Base-by-base conservation (phyloP, 2,797 vertebrate species). In the Holocentrus rufus region DNA sequence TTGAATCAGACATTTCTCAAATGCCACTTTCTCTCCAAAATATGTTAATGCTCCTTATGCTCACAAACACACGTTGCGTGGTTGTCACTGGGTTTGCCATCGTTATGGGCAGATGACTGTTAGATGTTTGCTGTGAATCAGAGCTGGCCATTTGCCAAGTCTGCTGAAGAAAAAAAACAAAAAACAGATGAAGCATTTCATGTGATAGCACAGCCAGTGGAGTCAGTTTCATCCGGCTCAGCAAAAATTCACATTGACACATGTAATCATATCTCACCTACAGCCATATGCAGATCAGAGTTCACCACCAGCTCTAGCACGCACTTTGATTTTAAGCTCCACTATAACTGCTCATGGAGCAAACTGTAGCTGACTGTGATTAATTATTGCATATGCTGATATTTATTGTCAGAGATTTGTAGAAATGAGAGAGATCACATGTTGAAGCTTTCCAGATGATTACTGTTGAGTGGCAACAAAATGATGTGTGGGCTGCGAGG, bases 121-220 rank as follows among this genome's bases (percentile, higher is more conserved):
- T 74, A 52, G 58, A 79, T 30, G 52, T 15, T 25, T 82, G 88
- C 79, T 75, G 58, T 80, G 68, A 83, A 82, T 82, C 74, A 77
- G 59, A 64, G 52, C 52, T 49, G 50, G 58, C 56, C 27, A 3
- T 59, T 46, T 23, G 53, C 77, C 72, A 84, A 72, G 74, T 44
- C 27, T 66, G 36, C 63, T 60, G 67, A 67, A 71, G 56, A 67
- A 77, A 75, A 87, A 83, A 79, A 86, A 82, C 7, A 31, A 5
- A 34, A 34, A 34, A 75, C 87, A 83, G 79, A 86, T 84, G 83
- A 68, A 77, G 34, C n/a, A 11, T 80, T 77, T 82, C 30, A 77
- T 82, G 71, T 73, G 74, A 80, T 17, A 66, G 4, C 67, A 65
- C 65, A 68, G 69, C 22, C 25, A 59, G 52, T 23, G 42, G 65